These are phyloP conservation scores for Octomys mimax DNA, from an alignment of 2,797 vertebrate species.

Conservation along the genomic window DNA sequence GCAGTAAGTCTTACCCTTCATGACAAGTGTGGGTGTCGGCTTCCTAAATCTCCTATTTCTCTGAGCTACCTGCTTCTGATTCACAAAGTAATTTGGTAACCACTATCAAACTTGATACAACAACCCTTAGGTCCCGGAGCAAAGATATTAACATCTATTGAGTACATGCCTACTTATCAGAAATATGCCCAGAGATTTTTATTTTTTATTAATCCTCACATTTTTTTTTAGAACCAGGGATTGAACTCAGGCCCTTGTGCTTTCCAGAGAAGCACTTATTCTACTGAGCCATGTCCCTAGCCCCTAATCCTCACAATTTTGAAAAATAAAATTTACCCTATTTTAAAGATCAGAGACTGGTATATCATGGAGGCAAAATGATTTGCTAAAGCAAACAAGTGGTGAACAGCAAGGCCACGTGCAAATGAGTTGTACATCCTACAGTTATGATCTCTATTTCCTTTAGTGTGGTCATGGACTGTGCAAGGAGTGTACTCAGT, in stretches of 20 bases:
- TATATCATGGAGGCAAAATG: background rate
- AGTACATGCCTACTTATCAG: conserved; percentile 33
- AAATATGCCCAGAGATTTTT: conserved; percentile 21
- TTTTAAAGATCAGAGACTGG: conserved; percentile 14
- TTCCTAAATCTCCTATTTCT: conserved; percentile 4
- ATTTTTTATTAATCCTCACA: conserved; percentile 41
- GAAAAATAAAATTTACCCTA: conserved; percentile 15
- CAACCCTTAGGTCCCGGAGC: background rate
- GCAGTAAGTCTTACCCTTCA: background rate
- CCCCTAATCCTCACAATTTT: conserved; percentile 4
- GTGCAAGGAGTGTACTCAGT: background rate
- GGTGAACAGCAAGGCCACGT: background rate
- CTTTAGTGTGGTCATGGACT: background rate
- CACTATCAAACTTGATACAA: conserved; percentile 27
- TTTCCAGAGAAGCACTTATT: too few relatives aligned
- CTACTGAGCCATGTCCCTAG: too few relatives aligned
- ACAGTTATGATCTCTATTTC: background rate
- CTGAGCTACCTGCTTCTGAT: background rate
- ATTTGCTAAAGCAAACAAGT: background rate
- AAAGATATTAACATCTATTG: conserved; percentile 25
- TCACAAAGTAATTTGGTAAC: background rate
- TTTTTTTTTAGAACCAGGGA: background rate
- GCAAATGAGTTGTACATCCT: background rate
- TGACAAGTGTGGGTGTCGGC: background rate
- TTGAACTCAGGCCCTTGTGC: too few relatives aligned